phyloP scores from a whole-genome alignment of 2,113 vertebrate species.

The Probosciger aterrimus region DNA sequence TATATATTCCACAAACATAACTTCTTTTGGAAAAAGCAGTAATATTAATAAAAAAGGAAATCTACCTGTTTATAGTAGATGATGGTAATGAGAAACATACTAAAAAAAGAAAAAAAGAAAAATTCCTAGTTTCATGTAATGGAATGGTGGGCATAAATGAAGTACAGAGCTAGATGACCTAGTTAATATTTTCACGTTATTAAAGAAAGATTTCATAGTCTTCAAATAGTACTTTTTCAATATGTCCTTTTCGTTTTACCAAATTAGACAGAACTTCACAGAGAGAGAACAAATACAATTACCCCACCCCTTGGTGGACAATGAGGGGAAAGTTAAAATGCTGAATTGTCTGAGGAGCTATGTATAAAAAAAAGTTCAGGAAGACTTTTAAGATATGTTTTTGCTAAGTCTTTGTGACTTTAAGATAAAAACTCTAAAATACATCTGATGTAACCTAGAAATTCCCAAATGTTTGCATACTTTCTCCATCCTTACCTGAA shows the following conservation, averaged over 20 bases:
- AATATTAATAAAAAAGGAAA: background rate
- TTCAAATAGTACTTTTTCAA: background rate
- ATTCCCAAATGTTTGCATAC: background rate
- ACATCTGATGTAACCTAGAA: background rate
- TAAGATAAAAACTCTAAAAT: background rate
- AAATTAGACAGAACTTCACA: background rate
- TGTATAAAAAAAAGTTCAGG: background rate
- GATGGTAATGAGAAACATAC: background rate
- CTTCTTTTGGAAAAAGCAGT: background rate
- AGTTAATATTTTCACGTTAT: background rate
- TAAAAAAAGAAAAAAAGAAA: background rate
- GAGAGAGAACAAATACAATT: background rate
- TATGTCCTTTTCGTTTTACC: background rate
- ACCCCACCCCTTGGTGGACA: fast-evolving
- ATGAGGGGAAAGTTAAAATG: background rate
- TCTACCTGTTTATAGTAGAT: background rate
- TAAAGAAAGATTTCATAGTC: background rate
- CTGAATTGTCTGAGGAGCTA: background rate
- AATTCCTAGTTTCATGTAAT: background rate
- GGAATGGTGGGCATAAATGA: background rate
- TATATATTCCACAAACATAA: background rate
- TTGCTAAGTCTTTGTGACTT: background rate
- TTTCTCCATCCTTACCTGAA: background rate
- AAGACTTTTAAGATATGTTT: background rate
- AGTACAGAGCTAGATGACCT: background rate